A percentile compares a stretch with the other conserved stretches of the same genome.
These are phyloP conservation scores for Misgurnus anguillicaudatus DNA, from an alignment of 2,113 vertebrate genomes.

Conservation along the genomic window DNA sequence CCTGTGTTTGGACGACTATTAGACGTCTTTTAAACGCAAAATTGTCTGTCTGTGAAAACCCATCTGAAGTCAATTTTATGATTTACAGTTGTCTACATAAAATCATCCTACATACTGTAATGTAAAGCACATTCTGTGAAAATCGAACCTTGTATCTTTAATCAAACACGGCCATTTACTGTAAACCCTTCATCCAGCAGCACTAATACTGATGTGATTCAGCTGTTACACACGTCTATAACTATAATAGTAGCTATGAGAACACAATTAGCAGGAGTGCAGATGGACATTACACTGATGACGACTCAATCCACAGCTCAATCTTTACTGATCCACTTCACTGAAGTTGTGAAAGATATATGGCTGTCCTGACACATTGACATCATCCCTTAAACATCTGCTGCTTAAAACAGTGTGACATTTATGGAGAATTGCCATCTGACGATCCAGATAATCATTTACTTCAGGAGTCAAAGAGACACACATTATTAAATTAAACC, in stretches of 20 bases:
- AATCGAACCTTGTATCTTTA: too few species aligned
- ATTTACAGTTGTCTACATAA: too few species aligned
- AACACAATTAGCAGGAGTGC: not conserved
- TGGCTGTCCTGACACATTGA: slow-evolving; percentile 21
- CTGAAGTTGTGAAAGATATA: slow-evolving; percentile 20
- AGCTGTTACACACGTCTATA: not conserved
- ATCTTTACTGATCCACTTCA: slow-evolving; percentile 17
- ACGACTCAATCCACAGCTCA: not conserved
- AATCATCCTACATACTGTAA: too few species aligned
- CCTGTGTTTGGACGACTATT: too few species aligned
- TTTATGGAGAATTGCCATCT: slow-evolving; percentile 44
- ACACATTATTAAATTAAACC: too few species aligned
- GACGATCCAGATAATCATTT: slow-evolving; percentile 66
- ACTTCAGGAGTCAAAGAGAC: slow-evolving; percentile 20
- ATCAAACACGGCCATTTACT: too few species aligned
- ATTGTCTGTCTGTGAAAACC: too few species aligned
- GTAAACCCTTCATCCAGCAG: too few species aligned
- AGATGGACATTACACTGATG: not conserved
- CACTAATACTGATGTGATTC: too few species aligned
- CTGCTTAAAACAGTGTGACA: slow-evolving; percentile 21
- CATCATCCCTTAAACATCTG: slow-evolving; percentile 52
- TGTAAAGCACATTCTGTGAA: too few species aligned
- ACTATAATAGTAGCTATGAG: not conserved
- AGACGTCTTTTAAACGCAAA: too few species aligned
- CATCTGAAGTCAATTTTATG: too few species aligned